Evolutionary conservation across 2,113 vertebrate species (phyloP).

Genomic region (Myotis yumanensis): DNA sequence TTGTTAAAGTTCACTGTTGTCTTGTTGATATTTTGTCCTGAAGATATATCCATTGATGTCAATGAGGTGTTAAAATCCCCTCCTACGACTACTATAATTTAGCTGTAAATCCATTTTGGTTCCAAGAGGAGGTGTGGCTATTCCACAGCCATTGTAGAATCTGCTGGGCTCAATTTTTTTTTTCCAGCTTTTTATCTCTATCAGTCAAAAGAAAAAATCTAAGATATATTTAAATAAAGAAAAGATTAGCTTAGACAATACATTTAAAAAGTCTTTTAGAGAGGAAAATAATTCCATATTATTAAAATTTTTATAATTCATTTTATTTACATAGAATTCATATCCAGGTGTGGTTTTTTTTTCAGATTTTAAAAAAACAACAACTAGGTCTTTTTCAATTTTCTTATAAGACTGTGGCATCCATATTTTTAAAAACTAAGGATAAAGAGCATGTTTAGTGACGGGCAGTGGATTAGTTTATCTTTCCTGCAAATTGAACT

Average conservation of each 20-base stretch:
- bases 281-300: not conserved
- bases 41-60: no score
- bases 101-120: not conserved
- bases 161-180: not conserved
- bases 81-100: not conserved
- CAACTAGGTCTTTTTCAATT: not conserved
- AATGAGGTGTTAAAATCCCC: no score
- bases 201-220: not conserved
- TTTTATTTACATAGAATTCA: not conserved
- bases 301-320: not conserved
- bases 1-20: no score
- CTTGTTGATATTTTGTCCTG: no score
- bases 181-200: not conserved
- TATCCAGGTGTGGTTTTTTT: not conserved
- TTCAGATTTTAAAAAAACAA: not conserved
- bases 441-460: not conserved
- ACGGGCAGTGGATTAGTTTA: conserved; percentile 47
- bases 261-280: not conserved
- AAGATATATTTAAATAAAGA: not conserved
- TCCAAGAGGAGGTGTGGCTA: not conserved
- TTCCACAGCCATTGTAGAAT: not conserved
- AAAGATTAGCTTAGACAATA: not conserved
- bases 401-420: not conserved
- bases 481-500: conserved; percentile 52
- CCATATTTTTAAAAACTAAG: not conserved